Evolutionary conservation across 2,113 vertebrate species (phyloP).

Genomic region (Planiliza haematocheilus): DNA sequence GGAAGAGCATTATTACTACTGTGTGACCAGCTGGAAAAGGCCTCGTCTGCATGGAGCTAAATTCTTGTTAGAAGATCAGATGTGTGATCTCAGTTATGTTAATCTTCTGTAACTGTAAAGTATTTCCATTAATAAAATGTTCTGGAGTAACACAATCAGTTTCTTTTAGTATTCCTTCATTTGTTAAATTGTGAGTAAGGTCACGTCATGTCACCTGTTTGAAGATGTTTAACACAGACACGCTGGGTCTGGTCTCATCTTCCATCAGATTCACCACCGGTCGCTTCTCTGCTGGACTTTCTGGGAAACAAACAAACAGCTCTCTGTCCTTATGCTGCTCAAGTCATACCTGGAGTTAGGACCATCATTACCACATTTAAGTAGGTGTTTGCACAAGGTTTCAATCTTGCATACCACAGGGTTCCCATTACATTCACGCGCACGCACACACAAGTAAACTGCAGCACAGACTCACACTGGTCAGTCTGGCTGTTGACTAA

Average conservation of each 20-base stretch:
- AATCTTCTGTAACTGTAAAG: too few relatives aligned
- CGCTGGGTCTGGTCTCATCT: slow-evolving; percentile 57
- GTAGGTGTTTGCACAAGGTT: not conserved
- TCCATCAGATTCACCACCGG: slow-evolving; percentile 67
- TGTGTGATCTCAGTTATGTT: too few relatives aligned
- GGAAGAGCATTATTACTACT: not conserved
- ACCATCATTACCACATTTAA: not conserved
- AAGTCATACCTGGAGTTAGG: not conserved
- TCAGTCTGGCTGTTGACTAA: too few relatives aligned
- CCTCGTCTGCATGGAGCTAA: not conserved
- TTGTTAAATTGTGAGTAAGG: not conserved
- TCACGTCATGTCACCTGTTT: slow-evolving; percentile 74
- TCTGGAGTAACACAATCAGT: too few relatives aligned
- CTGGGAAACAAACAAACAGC: slow-evolving; percentile 40
- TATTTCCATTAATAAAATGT: too few relatives aligned
- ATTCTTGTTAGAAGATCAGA: too few relatives aligned
- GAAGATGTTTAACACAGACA: slow-evolving; percentile 81
- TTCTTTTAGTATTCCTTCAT: not conserved
- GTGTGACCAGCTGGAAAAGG: not conserved
- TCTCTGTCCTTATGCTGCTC: not conserved
- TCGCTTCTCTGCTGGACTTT: slow-evolving; percentile 69
- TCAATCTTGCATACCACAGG: too few relatives aligned
- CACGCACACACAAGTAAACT: too few relatives aligned
- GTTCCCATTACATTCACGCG: too few relatives aligned
- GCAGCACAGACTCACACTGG: too few relatives aligned